phyloP scores from a whole-genome alignment of 1,140 invertebrate species.

The Drosophila tropicalis region DNA sequence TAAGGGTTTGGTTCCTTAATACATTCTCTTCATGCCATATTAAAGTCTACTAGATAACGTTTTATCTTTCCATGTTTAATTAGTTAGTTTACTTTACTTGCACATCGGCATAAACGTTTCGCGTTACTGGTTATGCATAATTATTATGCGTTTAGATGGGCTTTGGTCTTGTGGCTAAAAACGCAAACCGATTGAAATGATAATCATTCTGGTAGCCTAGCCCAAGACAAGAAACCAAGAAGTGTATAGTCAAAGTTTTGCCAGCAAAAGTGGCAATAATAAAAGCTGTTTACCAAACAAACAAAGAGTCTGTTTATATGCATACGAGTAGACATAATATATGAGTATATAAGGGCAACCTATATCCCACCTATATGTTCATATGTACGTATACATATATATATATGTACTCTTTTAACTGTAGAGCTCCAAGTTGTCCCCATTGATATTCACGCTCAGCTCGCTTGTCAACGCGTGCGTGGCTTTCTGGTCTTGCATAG shows the following conservation, averaged over 20 bases:
- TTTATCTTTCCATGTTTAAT: too few relatives aligned
- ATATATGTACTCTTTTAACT: neutral
- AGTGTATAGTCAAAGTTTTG: slow-evolving; percentile 1
- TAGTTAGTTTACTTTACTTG: too few relatives aligned
- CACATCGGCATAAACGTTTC: neutral
- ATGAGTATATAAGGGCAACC: slow-evolving; percentile 28
- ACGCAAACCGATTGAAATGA: neutral
- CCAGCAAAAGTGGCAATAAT: slow-evolving; percentile 11
- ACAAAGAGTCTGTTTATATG: slow-evolving; percentile 3
- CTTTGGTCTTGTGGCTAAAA: neutral
- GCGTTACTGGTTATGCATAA: neutral
- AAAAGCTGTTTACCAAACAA: slow-evolving; percentile 10
- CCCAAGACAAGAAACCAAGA: slow-evolving; percentile 2
- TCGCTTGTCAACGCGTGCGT: slow-evolving; percentile 66
- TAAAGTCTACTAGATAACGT: too few relatives aligned
- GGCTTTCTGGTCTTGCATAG: slow-evolving; percentile 69
- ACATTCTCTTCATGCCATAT: too few relatives aligned
- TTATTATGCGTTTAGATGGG: neutral
- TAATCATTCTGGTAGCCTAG: neutral
- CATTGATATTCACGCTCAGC: slow-evolving; percentile 63
- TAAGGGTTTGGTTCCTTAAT: too few relatives aligned
- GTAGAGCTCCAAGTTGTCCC: slow-evolving; percentile 3
- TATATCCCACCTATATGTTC: neutral
- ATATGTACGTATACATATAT: slow-evolving; percentile 1
- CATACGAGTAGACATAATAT: neutral